Evolutionary conservation across 1,140 invertebrate species (phyloP), one percentile per base, ranked within the genome.

Genomic region (Penaeus chinensis): DNA sequence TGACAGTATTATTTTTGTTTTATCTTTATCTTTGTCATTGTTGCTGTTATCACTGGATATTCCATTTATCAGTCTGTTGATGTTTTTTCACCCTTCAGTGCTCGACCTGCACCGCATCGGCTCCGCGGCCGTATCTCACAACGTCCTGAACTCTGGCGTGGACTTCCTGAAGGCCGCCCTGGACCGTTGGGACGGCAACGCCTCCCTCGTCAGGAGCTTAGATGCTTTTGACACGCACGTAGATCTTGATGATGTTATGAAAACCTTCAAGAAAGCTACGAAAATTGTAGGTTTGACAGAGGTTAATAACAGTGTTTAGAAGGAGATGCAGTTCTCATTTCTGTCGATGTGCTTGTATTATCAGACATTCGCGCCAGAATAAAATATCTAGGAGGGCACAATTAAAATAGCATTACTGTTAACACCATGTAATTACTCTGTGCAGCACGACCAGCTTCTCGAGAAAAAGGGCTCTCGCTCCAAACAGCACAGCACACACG

Each of bases 371-470:
- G 16, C 54, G 54, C 54, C 54, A 37, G 18, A 74, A 10, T 20
- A 2, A 74, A 8, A 19, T n/a, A 32, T 13, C 16, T 19, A 1
- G 42, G 20, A 10, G 16, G 16, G 19, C 19, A 0, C 24, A 19
- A 32, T 4, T 0, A 11, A 18, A 24, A 19, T 24, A n/a, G n/a
- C 22, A 8, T 37, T 19, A 5, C 18, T 20, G 4, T 27, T 74
- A 32, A 32, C 69, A 24, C n/a, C n/a, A 18, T 32, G 24, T 8
- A 27, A 13, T n/a, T 20, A 0, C 32, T 7, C 27, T 22, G 4
- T n/a, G n/a, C 65, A 84, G 82, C 82, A 84, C 66, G 82, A 84
- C 82, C 65, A 84, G 24, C 47, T 84, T 8, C 47, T 84, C 37
- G 82, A 84, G 54, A 65, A 63, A 18, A 84, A 84, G n/a, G 82